Evolutionary conservation across 1,140 invertebrate species (phyloP), one percentile per base, ranked within the genome.

Genomic region (Drosophila pseudoananassae): DNA sequence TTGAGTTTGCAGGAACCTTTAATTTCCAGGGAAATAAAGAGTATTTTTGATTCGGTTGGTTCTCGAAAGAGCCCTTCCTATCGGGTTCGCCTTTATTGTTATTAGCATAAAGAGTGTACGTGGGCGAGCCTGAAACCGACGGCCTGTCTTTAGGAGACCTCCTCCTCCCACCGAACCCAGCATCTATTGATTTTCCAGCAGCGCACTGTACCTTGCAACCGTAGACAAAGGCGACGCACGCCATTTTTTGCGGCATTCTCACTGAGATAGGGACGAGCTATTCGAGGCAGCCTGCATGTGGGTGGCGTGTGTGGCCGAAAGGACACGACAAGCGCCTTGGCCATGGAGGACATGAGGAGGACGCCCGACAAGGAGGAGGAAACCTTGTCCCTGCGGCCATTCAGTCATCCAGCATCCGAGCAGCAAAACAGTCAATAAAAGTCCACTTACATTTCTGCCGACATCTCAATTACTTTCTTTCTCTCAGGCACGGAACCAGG

Each of bases 391-490:
- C 51, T 53, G 14, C 49, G 36, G 73, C 56, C 50, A 55, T 49
- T 20, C 49, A 68, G 58, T 53, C 78, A 64, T 50, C 31, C 78
- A 81, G 53, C 25, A 27, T 0, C 33, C 33, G 33, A 36, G 52
- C 80, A 57, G 72, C 65, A 85, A 74, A 84, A 63, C 73, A 85
- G 81, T 87, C 82, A 83, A 87, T 87, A 83, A 87, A 87, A 87
- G 83, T 88, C 83, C 82, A 88, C 83, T 88, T 88, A 77, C 85
- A 83, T 88, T 88, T 88, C 76, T 76, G 78, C 78, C 81, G 82
- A 88, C 82, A 87, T 88, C 75, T 87, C 82, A 87, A 87, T 87
- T 87, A 87, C 88, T 87, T 43, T 87, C 51, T 63, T 77, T 75
- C 82, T 84, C 63, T 74, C 76, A 58, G 36, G 47, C 53, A 38